Percentiles rank a stretch among this genome's conserved stretches.
phyloP scores from a whole-genome alignment of 1,140 invertebrate species.

The Varroa destructor region DNA sequence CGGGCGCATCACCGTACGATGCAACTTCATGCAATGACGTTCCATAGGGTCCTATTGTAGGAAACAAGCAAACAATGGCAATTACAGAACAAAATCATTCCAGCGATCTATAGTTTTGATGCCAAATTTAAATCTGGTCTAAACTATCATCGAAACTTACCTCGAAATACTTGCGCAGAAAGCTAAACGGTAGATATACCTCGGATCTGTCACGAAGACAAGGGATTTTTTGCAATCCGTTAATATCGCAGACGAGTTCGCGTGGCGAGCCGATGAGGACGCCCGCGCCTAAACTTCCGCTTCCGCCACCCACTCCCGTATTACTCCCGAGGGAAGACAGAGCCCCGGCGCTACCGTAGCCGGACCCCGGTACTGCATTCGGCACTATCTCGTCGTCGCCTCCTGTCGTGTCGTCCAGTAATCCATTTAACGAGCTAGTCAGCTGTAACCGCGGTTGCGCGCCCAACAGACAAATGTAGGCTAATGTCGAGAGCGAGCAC shows the following conservation, averaged over 20 bases:
- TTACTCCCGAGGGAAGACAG: background rate
- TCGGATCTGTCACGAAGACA: constrained; percentile 69
- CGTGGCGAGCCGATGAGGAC: constrained; percentile 42
- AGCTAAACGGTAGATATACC: constrained; percentile 80
- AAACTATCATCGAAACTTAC: constrained; percentile 48
- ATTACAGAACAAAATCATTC: too few species aligned
- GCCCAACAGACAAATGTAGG: constrained; percentile 20
- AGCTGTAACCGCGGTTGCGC: constrained; percentile 8
- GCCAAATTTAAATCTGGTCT: too few species aligned
- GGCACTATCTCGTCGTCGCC: constrained; percentile 36
- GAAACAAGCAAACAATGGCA: too few species aligned
- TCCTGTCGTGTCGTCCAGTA: constrained; percentile 20
- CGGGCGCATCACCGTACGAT: too few species aligned
- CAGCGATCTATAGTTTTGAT: too few species aligned
- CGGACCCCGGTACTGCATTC: constrained; percentile 14
- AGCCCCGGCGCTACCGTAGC: constrained; percentile 10
- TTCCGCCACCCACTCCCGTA: background rate
- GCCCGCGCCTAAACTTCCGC: background rate
- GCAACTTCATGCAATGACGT: too few species aligned
- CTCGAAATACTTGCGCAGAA: constrained; percentile 87
- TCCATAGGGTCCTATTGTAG: too few species aligned
- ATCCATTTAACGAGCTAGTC: constrained; percentile 24
- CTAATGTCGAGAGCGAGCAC: constrained; percentile 8
- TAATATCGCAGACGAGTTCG: constrained; percentile 77
- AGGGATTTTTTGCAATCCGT: constrained; percentile 67